phyloP scores from a whole-genome alignment of 2,113 vertebrate species.

The Oenanthe oenanthe region DNA sequence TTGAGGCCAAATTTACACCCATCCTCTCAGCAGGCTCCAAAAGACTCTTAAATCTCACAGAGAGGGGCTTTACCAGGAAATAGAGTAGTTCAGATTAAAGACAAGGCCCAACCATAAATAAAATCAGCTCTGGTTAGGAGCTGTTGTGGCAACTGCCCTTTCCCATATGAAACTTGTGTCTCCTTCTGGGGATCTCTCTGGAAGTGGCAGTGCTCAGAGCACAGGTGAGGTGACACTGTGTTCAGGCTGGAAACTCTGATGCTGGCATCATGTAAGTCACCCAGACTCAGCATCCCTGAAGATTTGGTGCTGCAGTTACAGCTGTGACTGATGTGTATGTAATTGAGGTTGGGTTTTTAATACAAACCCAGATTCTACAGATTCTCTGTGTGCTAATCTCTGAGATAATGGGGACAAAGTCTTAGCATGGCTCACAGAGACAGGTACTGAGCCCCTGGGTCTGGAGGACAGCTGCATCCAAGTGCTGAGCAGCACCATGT shows the following conservation, averaged over 20 bases:
- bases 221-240: not conserved
- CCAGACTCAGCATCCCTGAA: not conserved
- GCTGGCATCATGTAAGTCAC: not conserved
- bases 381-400: not conserved
- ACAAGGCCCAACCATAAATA: not conserved
- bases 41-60: not conserved
- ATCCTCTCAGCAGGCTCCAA: not conserved
- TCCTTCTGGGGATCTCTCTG: not conserved
- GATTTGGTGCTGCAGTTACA: not conserved
- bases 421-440: not conserved
- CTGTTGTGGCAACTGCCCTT: not conserved
- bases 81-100: not conserved
- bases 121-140: not conserved
- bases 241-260: not conserved
- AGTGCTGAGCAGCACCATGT: accelerated
- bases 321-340: not conserved
- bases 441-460: not conserved
- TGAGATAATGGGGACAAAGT: not conserved
- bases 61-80: not conserved
- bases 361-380: not conserved
- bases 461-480: not conserved
- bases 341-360: not conserved
- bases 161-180: not conserved
- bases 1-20: not conserved
- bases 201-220: not conserved